phyloP scores from a whole-genome alignment of 2,797 vertebrate genomes.

The Periophthalmus magnuspinnatus region DNA sequence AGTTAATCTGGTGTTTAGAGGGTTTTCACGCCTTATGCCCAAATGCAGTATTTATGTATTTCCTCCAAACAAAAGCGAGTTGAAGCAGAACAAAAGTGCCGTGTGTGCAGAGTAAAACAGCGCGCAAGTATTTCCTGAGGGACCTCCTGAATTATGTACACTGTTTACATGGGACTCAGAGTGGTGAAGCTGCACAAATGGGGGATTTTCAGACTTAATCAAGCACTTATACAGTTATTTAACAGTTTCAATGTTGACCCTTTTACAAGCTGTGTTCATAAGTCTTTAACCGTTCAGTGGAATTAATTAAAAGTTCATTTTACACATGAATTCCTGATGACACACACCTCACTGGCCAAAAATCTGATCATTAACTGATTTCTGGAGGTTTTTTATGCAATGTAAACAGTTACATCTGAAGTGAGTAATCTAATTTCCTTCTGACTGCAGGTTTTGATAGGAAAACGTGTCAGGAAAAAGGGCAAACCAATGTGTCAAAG shows the following conservation, averaged over 20 bases:
- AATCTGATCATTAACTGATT: too few species aligned
- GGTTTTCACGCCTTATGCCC: neutral
- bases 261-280: neutral
- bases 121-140: neutral
- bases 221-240: neutral
- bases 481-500: too few species aligned
- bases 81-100: constrained; percentile 6
- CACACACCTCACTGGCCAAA: too few species aligned
- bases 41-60: constrained; percentile 10
- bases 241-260: neutral
- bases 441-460: too few species aligned
- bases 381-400: too few species aligned
- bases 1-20: neutral
- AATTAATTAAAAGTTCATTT: neutral
- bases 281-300: too few species aligned
- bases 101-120: constrained; percentile 1
- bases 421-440: too few species aligned
- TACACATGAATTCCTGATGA: neutral
- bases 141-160: constrained; percentile 1
- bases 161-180: neutral
- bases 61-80: neutral
- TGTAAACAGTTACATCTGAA: too few species aligned
- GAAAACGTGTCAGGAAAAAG: too few species aligned
- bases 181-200: neutral
- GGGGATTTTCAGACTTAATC: neutral